phyloP scores from a whole-genome alignment of 2,797 vertebrate genomes.

The Percopsis omiscomaycus region DNA sequence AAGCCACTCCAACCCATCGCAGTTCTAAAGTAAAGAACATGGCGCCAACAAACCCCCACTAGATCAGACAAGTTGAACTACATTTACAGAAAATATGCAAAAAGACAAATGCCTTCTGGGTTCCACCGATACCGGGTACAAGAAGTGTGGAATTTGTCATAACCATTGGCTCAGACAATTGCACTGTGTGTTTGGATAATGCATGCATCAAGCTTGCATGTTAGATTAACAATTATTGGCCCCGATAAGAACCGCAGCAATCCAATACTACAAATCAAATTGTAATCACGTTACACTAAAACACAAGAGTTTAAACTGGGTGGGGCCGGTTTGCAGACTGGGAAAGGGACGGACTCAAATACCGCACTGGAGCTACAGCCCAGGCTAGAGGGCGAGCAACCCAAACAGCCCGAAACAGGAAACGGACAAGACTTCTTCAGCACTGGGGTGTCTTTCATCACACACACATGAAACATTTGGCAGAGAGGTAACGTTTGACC shows the following conservation, averaged over 20 bases:
- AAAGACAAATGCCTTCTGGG: not conserved
- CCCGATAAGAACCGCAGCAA: not conserved
- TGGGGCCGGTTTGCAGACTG: slow-evolving; percentile 23
- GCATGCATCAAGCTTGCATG: too few species aligned
- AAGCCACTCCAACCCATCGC: not conserved
- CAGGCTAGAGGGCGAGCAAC: slow-evolving; percentile 31
- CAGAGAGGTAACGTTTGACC: slow-evolving; percentile 55
- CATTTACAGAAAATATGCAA: slow-evolving; percentile 8
- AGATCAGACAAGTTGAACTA: slow-evolving; percentile 9
- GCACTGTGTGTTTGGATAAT: too few species aligned
- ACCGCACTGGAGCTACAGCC: slow-evolving; percentile 28
- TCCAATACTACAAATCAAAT: not conserved
- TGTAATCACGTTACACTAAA: too few species aligned
- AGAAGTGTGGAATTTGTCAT: slow-evolving; percentile 15
- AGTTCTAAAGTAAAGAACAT: not conserved
- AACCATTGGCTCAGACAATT: not conserved
- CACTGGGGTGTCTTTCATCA: slow-evolving; percentile 44
- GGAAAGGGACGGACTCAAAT: slow-evolving; percentile 29
- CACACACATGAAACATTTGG: slow-evolving; percentile 55
- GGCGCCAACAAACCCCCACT: not conserved
- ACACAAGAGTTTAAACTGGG: slow-evolving; percentile 7
- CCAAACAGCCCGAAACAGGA: slow-evolving; percentile 49
- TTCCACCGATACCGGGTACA: slow-evolving; percentile 10
- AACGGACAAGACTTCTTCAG: slow-evolving; percentile 46
- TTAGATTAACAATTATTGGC: not conserved